Base-by-base conservation (phyloP, 2,797 vertebrate species). In the Craterocephalus amniculus region DNA sequence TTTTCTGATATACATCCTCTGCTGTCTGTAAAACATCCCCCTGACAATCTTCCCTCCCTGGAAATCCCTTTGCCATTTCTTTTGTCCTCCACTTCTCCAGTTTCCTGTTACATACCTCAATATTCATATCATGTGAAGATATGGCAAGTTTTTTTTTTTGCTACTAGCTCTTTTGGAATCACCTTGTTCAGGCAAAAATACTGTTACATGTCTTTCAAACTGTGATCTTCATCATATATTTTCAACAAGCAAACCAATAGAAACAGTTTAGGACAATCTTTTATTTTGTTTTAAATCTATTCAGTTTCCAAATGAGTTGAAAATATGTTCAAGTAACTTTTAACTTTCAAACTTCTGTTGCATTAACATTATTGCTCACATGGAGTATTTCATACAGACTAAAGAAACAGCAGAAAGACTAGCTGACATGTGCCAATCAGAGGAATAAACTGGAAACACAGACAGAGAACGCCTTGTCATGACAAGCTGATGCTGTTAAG, bases 1-100 rank as follows among this genome's bases (percentile, higher is more conserved):
- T 2, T 52, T 61, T 67, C 22, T 31, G 8, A 60, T 48, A 38
- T 32, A 20, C 8, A 51, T 58, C 59, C 32, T 72, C 59, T 8
- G 3, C 67, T 36, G n/a, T 29, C 49, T 52, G 67, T 26, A 38
- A 2, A 38, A 2, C 51, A 29, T 68, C 38, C 9, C 49, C 20
- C 36, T 71, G 63, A 57, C 62, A 66, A 32, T 48, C 63, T 20
- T 26, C 58, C 24, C 48, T 43, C 16, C 22, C 14, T 62, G 63
- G 43, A 52, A 57, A 52, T 34, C 32, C 32, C 13, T 16, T 4
- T 40, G 38, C 14, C 38, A 16, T 22, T 55, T 34, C 11, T 32
- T 58, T 31, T 40, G 14, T 40, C 38, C 38, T 34, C 32, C 32
- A 34, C 32, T 34, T 34, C 6, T 34, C 32, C 32, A 34, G 32